Evolutionary conservation across 2,797 vertebrate species (phyloP), one percentile per base, ranked within the genome.

Genomic region (Alcedo quadribrachys): DNA sequence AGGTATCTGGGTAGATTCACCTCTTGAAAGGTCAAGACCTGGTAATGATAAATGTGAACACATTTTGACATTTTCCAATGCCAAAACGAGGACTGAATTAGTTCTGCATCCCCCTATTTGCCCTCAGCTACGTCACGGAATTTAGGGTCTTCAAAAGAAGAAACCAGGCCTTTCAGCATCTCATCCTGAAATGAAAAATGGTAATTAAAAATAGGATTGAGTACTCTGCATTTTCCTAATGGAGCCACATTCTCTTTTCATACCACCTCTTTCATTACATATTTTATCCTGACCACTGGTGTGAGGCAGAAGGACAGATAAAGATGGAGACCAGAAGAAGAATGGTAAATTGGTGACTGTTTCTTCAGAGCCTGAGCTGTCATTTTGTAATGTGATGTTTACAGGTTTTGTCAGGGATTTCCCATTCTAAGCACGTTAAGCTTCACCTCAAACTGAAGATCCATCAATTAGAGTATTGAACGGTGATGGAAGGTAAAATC

Each of bases 401-500:
- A 48, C 53, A 62, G 66, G 32, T 89, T 92, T 91, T 63, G 43
- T 53, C 80, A 76, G 53, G 32, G 54, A 82, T 93, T 95, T 92
- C 48, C 77, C 70, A 89, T 93, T 94, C 93, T 32, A 27, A 62
- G 67, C 89, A 90, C 16, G 7, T 85, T 62, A 57, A 78, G 22
- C 82, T 89, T 92, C 79, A 85, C 76, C 76, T 92, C 85, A 40
- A 57, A 87, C 86, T 90, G 85, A 78, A 9, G 4, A 76, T 87
- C 79, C 75, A 57, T 88, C 87, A 92, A 71, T 95, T 94, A 89
- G 51, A 79, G 60, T 84, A 91, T 92, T 92, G 95, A 94, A 57
- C 42, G 2, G 82, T 70, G 82, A 60, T 57, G 67, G 63, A 78
- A 95, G 75, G 57, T 80, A 88, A 81, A 91, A 94, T 84, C 85